Evolutionary conservation across 1,140 invertebrate species (phyloP).

Genomic region (Trachymyrmex septentrionalis): DNA sequence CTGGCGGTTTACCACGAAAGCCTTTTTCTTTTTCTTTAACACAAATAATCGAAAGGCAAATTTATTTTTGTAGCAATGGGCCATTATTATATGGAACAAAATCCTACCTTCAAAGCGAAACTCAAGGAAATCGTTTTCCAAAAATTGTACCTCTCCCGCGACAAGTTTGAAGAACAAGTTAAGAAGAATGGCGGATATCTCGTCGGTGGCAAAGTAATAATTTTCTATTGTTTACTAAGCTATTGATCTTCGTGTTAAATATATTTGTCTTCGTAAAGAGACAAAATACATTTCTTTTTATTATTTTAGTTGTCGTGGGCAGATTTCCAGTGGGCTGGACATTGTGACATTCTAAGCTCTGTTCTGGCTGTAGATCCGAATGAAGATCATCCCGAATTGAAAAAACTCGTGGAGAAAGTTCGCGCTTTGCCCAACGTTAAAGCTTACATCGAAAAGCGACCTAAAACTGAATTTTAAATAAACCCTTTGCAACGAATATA

Average conservation of each 20-base stretch:
- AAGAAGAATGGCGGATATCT: conserved; percentile 64
- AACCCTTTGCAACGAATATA: background rate
- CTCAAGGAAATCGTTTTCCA: background rate
- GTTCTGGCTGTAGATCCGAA: background rate
- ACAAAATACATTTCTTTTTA: background rate
- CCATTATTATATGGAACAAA: conserved; percentile 44
- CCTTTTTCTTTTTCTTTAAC: background rate
- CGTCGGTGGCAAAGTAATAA: conserved; percentile 52
- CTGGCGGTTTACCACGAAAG: background rate
- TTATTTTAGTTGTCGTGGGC: conserved; percentile 62
- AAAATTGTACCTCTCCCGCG: conserved; percentile 31
- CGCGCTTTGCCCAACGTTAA: conserved; percentile 88
- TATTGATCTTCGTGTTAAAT: background rate
- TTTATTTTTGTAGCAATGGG: conserved; percentile 31
- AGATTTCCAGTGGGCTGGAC: conserved; percentile 39
- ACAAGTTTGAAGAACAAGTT: conserved; percentile 59
- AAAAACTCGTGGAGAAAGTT: conserved; percentile 78
- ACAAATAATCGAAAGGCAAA: background rate
- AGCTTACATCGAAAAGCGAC: conserved; percentile 89
- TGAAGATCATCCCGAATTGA: conserved; percentile 60
- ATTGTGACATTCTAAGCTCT: background rate
- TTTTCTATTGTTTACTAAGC: background rate
- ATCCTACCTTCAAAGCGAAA: conserved; percentile 31
- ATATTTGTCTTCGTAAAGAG: background rate
- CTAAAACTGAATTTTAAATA: conserved; percentile 64